Conservation (phyloP, 2,888 invertebrate species). For the Leucoptera coffeella region DNA sequence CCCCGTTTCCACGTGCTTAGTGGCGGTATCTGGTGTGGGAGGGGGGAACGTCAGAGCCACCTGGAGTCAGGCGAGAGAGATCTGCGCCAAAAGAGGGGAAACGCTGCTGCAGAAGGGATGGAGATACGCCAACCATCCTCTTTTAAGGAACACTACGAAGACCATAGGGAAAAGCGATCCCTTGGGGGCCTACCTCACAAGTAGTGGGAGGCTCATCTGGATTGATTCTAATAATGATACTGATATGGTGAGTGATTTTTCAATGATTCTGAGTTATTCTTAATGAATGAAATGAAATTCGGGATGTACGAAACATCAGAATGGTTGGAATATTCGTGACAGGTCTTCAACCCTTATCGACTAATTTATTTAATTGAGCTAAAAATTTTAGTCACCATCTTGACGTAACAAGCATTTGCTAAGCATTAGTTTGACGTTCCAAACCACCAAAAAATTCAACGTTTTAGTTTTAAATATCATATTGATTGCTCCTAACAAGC, state of each 20-base stretch:
- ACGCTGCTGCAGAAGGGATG: constrained; percentile 30
- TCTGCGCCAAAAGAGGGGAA: constrained; percentile 20
- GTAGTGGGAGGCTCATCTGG: constrained; percentile 13
- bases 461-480: too few relatives aligned
- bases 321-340: too few relatives aligned
- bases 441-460: too few relatives aligned
- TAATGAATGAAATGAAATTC: too few relatives aligned
- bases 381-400: too few relatives aligned
- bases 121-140: constrained; percentile 27
- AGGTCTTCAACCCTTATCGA: too few relatives aligned
- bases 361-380: too few relatives aligned
- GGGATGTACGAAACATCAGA: too few relatives aligned
- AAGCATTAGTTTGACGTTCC: too few relatives aligned
- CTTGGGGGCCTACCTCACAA: constrained; percentile 18
- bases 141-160: constrained; percentile 10
- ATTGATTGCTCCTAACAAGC: too few relatives aligned
- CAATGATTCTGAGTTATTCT: neutral
- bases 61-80: constrained; percentile 23
- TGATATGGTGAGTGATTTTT: constrained; percentile 11
- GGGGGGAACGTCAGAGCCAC: constrained; percentile 27
- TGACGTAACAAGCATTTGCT: too few relatives aligned
- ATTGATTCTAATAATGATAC: constrained; percentile 14
- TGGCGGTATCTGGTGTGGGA: constrained; percentile 14
- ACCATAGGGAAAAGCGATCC: constrained; percentile 16
- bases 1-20: constrained; percentile 26